These are phyloP conservation scores for Apteryx mantelli DNA, from an alignment of 2,113 vertebrate species.

Conservation along the genomic window DNA sequence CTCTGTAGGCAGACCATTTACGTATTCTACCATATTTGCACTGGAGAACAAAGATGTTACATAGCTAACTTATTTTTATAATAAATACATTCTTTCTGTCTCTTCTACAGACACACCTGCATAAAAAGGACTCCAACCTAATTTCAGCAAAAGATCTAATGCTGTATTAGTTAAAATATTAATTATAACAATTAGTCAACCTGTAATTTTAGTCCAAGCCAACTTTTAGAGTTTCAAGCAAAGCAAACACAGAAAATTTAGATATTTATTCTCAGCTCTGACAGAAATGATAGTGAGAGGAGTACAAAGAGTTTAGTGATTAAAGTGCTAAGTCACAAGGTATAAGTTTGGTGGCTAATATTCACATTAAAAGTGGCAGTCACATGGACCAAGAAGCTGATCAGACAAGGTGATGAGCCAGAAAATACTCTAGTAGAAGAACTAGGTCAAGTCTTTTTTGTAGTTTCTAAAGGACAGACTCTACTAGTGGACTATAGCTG, in stretches of 20 bases:
- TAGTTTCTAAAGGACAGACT: not conserved
- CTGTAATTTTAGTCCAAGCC: not conserved
- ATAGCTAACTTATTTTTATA: not conserved
- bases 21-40: not conserved
- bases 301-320: not conserved
- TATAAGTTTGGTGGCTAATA: not conserved
- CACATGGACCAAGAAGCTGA: not conserved
- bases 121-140: not conserved
- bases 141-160: not conserved
- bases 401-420: not conserved
- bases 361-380: not conserved
- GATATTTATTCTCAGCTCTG: fast-evolving
- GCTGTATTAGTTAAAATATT: not conserved
- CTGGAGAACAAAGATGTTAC: not conserved
- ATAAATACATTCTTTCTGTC: not conserved
- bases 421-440: not conserved
- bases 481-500: not conserved
- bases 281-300: not conserved
- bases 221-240: not conserved
- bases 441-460: not conserved
- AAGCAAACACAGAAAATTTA: not conserved
- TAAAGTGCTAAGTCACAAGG: not conserved
- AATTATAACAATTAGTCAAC: not conserved
- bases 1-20: not conserved
- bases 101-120: not conserved